A percentile compares a stretch with the other conserved stretches of the same genome.
Conservation (phyloP, 2,888 invertebrate species). For the Pyralis farinalis region DNA sequence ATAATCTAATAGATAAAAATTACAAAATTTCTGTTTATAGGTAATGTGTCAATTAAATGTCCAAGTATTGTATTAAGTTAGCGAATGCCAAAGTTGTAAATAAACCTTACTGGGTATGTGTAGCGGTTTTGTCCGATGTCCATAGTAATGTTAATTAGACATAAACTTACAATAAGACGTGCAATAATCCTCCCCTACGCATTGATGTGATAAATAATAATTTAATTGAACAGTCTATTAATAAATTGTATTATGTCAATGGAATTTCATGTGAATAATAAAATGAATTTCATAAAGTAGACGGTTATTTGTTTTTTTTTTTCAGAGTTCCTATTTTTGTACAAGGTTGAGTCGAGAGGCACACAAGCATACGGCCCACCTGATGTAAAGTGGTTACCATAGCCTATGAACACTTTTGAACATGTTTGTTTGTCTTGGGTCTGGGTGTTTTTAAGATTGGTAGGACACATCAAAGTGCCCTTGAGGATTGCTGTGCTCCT, state of each 20-base stretch:
- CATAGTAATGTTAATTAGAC: conserved; percentile 18
- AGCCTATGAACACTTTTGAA: too few relatives aligned
- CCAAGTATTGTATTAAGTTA: conserved; percentile 25
- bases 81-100: conserved; percentile 77
- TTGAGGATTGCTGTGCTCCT: too few relatives aligned
- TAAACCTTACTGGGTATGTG: conserved; percentile 36
- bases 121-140: conserved; percentile 58
- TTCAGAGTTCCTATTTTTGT: too few relatives aligned
- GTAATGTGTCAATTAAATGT: not conserved
- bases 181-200: conserved; percentile 28
- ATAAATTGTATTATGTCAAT: conserved; percentile 28
- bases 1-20: too few relatives aligned
- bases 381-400: too few relatives aligned
- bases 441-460: too few relatives aligned
- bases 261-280: conserved; percentile 19
- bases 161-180: conserved; percentile 19
- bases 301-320: too few relatives aligned
- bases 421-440: too few relatives aligned
- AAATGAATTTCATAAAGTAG: not conserved
- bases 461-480: too few relatives aligned
- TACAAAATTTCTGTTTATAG: too few relatives aligned
- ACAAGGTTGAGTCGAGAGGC: too few relatives aligned
- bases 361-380: too few relatives aligned
- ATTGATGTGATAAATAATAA: conserved; percentile 38
- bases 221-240: conserved; percentile 20